phyloP scores from a whole-genome alignment of 1,140 invertebrate genomes.

The Drosophila nigromelanica region DNA sequence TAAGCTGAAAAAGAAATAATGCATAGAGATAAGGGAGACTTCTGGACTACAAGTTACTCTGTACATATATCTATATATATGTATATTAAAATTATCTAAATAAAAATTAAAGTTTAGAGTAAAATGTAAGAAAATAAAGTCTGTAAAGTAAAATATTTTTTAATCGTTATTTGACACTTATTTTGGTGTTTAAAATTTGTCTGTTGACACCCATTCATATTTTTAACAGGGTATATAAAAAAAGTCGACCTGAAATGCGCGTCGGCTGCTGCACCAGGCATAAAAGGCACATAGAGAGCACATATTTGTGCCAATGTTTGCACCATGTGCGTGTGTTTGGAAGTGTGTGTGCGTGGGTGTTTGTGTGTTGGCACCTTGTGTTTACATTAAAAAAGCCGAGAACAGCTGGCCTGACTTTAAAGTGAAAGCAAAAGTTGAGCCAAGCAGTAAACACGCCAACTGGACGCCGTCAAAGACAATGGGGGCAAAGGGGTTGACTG shows the following conservation, averaged over 20 bases:
- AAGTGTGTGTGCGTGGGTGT: constrained; percentile 18
- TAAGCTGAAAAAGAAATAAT: constrained; percentile 6
- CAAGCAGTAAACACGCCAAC: constrained; percentile 29
- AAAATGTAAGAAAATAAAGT: too few species aligned
- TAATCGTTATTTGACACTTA: too few species aligned
- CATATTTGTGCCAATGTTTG: constrained; percentile 4
- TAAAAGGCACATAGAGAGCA: constrained; percentile 12
- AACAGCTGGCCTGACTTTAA: constrained; percentile 54
- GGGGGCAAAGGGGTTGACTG: constrained; percentile 11
- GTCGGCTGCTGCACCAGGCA: constrained; percentile 10
- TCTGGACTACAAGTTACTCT: constrained; percentile 4
- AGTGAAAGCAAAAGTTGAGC: constrained; percentile 45
- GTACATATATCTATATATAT: constrained; percentile 9
- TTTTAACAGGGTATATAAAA: constrained; percentile 8
- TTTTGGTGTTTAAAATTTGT: too few species aligned
- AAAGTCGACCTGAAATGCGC: constrained; percentile 27
- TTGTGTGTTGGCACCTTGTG: constrained; percentile 49
- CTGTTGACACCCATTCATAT: too few species aligned
- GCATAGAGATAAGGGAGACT: not conserved
- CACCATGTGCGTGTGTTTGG: constrained; percentile 10
- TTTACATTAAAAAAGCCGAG: constrained; percentile 46
- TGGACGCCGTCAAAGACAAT: constrained; percentile 38
- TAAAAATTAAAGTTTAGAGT: too few species aligned
- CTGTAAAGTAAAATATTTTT: too few species aligned
- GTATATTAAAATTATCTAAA: too few species aligned